Conservation (phyloP, 2,888 invertebrate genomes). For the Sphaerophoria rueppellii region DNA sequence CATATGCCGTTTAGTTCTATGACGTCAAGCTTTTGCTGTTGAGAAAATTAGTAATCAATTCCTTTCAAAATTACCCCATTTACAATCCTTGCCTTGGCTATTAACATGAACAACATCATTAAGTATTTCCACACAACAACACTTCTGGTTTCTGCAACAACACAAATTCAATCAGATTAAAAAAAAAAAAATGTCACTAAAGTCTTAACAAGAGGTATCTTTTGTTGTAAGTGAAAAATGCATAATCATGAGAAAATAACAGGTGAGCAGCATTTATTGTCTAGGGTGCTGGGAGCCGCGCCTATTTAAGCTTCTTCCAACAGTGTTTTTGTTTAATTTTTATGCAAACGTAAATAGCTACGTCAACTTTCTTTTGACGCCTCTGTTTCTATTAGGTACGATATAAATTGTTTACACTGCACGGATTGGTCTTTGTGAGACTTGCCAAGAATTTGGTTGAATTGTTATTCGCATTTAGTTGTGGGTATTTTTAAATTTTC, state of each 20-base stretch:
- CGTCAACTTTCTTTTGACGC: not conserved
- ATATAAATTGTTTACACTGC: not conserved
- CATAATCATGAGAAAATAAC: constrained; percentile 1
- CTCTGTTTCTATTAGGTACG: not conserved
- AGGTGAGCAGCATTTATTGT: not conserved
- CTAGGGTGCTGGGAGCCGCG: not conserved
- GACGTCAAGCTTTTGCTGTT: too few species aligned
- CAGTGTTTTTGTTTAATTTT: not conserved
- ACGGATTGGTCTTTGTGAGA: not conserved
- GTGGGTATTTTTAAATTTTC: not conserved
- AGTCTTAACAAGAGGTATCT: not conserved
- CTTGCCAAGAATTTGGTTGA: constrained; percentile 1
- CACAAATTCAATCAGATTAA: not conserved
- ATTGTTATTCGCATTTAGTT: not conserved
- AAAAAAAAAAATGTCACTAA: too few species aligned
- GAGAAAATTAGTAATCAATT: too few species aligned
- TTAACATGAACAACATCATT: constrained; percentile 19
- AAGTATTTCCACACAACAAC: not conserved
- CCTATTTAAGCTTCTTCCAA: not conserved
- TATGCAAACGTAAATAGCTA: not conserved
- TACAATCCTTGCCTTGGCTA: constrained; percentile 8
- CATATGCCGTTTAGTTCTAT: too few species aligned
- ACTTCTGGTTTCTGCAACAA: not conserved
- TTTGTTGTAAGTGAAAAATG: not conserved
- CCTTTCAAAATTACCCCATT: constrained; percentile 1